These are phyloP conservation scores for Ptychochromis oligacanthus DNA, from an alignment of 2,113 vertebrate species.

Conservation along the genomic window DNA sequence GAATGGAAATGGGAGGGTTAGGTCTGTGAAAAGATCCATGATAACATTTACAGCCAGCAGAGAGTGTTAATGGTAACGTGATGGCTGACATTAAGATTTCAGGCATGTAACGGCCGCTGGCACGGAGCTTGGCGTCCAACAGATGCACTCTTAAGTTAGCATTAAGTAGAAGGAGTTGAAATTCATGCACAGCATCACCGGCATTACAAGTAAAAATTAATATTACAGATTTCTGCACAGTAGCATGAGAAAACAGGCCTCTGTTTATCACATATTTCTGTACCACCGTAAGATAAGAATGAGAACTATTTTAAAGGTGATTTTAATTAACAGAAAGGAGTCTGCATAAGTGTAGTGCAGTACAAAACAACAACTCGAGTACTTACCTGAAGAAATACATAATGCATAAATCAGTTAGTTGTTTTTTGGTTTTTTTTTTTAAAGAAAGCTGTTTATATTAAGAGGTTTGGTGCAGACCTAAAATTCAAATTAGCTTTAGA, in stretches of 20 bases:
- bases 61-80: constrained; percentile 47
- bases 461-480: too few relatives aligned
- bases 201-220: neutral
- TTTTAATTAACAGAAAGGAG: neutral
- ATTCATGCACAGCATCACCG: neutral
- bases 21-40: constrained; percentile 50
- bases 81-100: constrained; percentile 60
- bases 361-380: neutral
- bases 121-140: constrained; percentile 9
- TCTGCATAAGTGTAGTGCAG: neutral
- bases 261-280: neutral
- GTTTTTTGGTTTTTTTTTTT: too few relatives aligned
- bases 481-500: neutral
- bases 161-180: constrained; percentile 7
- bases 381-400: neutral
- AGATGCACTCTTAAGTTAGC: constrained; percentile 22
- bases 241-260: too few relatives aligned
- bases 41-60: constrained; percentile 42
- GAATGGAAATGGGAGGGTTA: constrained; percentile 46
- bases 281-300: neutral
- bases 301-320: neutral
- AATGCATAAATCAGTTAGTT: neutral
- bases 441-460: too few relatives aligned
- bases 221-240: neutral
- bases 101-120: constrained; percentile 49